phyloP scores from a whole-genome alignment of 2,113 vertebrate species.

The Orientallactaga bullata region DNA sequence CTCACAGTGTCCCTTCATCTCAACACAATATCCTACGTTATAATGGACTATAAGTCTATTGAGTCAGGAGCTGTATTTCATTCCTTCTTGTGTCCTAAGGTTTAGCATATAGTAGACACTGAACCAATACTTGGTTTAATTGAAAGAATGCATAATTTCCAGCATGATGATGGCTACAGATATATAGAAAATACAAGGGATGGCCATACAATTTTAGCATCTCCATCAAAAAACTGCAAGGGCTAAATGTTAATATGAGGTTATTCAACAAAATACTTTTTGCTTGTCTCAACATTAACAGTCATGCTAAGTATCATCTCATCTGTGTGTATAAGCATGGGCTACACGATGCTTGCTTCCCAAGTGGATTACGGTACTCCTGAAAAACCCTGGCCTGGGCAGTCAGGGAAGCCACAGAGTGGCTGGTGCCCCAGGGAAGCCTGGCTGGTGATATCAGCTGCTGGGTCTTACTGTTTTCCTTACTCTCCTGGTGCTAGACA shows the following conservation, averaged over 20 bases:
- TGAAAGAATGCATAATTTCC: constrained; percentile 2
- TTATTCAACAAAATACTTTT: not conserved
- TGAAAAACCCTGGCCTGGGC: not conserved
- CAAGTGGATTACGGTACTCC: not conserved
- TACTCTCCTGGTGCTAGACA: not conserved
- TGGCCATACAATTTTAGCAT: not conserved
- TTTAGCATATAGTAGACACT: not conserved
- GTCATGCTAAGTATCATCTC: not conserved
- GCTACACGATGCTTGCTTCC: not conserved
- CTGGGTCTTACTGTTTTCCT: not conserved
- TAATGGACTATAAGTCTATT: not conserved
- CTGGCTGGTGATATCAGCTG: not conserved
- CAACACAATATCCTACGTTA: not conserved
- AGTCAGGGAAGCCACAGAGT: not conserved
- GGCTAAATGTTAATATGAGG: not conserved
- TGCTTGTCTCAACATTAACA: not conserved
- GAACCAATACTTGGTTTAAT: not conserved
- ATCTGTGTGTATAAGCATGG: not conserved
- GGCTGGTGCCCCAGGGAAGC: too few relatives aligned
- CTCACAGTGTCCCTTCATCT: not conserved
- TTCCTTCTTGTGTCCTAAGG: not conserved
- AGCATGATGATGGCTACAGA: not conserved
- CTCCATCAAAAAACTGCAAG: not conserved
- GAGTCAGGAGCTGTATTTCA: not conserved
- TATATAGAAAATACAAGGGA: not conserved